These are phyloP conservation scores for Eremobia ochroleuca DNA, from an alignment of 2,888 invertebrate genomes.

Conservation along the genomic window DNA sequence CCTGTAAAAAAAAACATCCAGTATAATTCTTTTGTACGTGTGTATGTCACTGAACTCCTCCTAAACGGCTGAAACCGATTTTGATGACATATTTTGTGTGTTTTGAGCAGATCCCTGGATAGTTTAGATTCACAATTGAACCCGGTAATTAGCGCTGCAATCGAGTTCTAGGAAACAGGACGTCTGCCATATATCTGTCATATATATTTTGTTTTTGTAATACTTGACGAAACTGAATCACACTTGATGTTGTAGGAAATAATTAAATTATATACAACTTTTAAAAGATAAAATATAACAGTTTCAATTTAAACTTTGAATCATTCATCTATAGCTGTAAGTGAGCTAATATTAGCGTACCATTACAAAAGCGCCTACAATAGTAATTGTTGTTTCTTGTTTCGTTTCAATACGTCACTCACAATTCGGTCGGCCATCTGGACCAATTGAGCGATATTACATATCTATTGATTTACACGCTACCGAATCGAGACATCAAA, in stretches of 20 bases:
- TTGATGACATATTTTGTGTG: background rate
- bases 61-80: background rate
- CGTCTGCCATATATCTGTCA: background rate
- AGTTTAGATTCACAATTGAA: background rate
- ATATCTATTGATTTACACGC: constrained; percentile 67
- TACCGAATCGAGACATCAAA: constrained; percentile 51
- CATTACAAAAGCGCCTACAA: constrained; percentile 29
- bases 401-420: constrained; percentile 55
- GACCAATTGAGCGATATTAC: constrained; percentile 67
- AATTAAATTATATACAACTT: background rate
- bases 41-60: background rate
- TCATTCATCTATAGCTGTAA: background rate
- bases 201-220: background rate
- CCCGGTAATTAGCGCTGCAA: background rate
- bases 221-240: background rate
- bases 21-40: background rate
- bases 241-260: background rate
- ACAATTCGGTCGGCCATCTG: constrained; percentile 62
- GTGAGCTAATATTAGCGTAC: constrained; percentile 3
- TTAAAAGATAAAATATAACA: background rate
- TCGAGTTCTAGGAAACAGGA: background rate
- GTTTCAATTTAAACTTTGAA: background rate
- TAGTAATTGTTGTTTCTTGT: constrained; percentile 44
- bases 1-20: too few species aligned
- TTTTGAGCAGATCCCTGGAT: background rate